Conservation (phyloP, 2,113 vertebrate genomes). For the Datnioides undecimradiatus region DNA sequence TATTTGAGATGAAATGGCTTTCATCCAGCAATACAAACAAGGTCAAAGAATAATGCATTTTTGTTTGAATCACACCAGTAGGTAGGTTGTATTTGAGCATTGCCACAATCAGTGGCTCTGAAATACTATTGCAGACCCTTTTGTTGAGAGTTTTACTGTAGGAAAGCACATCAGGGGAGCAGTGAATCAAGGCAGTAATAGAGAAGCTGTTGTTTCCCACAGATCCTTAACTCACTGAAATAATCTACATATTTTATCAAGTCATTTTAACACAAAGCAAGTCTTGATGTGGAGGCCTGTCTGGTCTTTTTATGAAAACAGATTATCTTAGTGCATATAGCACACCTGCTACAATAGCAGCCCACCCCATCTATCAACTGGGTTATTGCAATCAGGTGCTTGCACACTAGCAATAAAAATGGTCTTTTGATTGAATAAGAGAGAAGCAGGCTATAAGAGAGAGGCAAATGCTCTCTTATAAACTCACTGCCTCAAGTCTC, state of each 20-base stretch:
- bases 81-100: conserved; percentile 21
- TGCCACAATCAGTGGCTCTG: conserved; percentile 26
- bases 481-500: conserved; percentile 71
- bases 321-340: conserved; percentile 70
- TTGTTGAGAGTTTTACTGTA: conserved; percentile 3
- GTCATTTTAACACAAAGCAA: conserved; percentile 67
- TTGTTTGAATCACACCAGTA: conserved; percentile 24
- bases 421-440: conserved; percentile 80
- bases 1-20: conserved; percentile 54
- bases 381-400: conserved; percentile 79
- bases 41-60: conserved; percentile 66
- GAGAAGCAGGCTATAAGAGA: conserved; percentile 56
- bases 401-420: conserved; percentile 62
- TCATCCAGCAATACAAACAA: conserved; percentile 65
- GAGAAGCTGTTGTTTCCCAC: conserved; percentile 21
- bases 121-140: not conserved
- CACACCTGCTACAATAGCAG: conserved; percentile 67
- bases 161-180: not conserved
- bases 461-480: conserved; percentile 73
- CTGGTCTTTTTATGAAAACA: conserved; percentile 80
- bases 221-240: conserved; percentile 58
- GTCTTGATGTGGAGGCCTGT: conserved; percentile 68
- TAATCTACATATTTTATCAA: conserved; percentile 77
- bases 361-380: conserved; percentile 73
- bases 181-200: conserved; percentile 36